Base-by-base conservation (phyloP, 2,797 vertebrate species). In the Enteromius anoplus region DNA sequence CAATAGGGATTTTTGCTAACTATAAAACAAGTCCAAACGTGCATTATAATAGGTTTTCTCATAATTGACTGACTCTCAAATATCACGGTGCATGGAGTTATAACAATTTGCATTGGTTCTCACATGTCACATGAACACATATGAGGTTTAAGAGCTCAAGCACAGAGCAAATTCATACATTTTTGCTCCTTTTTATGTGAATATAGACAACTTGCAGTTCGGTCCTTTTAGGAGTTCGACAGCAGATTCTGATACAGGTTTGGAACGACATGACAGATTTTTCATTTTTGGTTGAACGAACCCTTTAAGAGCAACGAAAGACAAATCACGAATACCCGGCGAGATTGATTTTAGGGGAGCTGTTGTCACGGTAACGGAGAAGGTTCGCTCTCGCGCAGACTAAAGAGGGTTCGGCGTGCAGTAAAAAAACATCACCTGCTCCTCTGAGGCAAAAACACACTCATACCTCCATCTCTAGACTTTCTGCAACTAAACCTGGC, bases 351-450 rank as follows among this genome's bases (percentile, higher is more conserved):
- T 83, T 85, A 29, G 69, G 84, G 81, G 49, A 85, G 75, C 75
- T 65, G 84, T 85, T 85, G 86, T 87, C 81, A 84, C 34, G 69
- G 78, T 81, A 87, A 84, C 84, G 3, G 51, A 62, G 84, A 72
- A 12, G 47, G 77, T 76, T 80, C 14, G 45, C 37, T 80, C 23
- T 80, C 11, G 58, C 19, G 19, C 53, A 60, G 69, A 73, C 70
- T 65, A 82, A 75, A 66, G 80, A 82, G 71, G 71, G 58, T 75
- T 82, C 80, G 49, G 34, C 34, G 21, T 82, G 19, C 69, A 62
- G 49, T 58, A 51, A 70, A 82, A 73, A 84, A 82, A 49, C 70
- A 79, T 75, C 72, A 62, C 78, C 78, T 80, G 76, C 71, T 60
- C 14, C 78, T 70, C 51, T 15, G 51, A 68, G 65, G 32, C 75